Evolutionary conservation across 2,797 vertebrate species (phyloP), one percentile per base, ranked within the genome.

Genomic region (Mycteria americana): DNA sequence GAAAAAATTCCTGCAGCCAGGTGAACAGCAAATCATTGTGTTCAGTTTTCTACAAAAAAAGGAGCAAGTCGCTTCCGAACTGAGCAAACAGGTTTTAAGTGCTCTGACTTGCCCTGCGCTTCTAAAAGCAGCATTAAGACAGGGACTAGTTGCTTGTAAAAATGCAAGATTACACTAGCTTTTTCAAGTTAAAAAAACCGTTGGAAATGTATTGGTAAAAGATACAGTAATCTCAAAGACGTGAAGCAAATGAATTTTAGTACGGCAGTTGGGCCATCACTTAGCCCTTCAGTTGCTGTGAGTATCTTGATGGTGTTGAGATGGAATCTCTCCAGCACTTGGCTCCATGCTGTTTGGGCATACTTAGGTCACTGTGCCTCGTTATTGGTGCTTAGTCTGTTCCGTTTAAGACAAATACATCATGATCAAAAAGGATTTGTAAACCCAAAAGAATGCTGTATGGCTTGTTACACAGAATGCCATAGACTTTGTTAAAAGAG

Each of bases 351-450:
- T 94, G 31, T 94, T 93, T 91, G 85, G 65, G n/a, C 46, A 4
- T 72, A 59, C 62, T 80, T 72, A 56, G 88, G 89, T 97, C 90
- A 78, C 82, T 75, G 35, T 95, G 95, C 85, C 77, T 97, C 94
- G 91, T 94, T 87, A 54, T 78, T 84, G 67, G 57, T 70, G 43
- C 45, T 86, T 75, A 35, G 24, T 86, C 33, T 93, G 51, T 30
- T 62, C 59, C 73, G 79, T 89, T 89, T 92, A 56, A 93, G 90
- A 64, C 59, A 96, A 67, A 76, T 72, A 54, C 1, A 5, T 93
- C 83, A 67, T 23, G 91, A 80, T 53, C 89, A 80, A 67, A 69
- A 77, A 83, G 72, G 70, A 86, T 81, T 27, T 67, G 37, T 96
- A 75, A 54, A 31, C 75, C 37, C 33, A 62, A 12, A 92, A 84